Evolutionary conservation across 92 coral and sea anemone genomes (phyloP), one percentile per base, ranked within the genome.

Genomic region (Heliopora coerulea): DNA sequence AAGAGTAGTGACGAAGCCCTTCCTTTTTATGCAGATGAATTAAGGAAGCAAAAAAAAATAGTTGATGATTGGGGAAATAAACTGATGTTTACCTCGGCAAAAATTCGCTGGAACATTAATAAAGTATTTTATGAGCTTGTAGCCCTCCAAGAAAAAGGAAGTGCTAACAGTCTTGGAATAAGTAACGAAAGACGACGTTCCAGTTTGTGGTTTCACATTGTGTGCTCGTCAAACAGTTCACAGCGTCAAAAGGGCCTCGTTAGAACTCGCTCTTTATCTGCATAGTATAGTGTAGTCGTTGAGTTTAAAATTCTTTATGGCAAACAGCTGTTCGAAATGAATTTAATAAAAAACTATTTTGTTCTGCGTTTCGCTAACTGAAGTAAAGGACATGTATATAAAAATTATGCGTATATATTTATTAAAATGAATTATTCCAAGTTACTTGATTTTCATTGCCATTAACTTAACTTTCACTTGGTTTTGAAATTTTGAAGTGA

Each of bases 31-130:
- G 30, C 46, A 6, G 77, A 70, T 18, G 44, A 54, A 21, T 54
- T 70, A 13, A 56, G 34, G 21, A 44, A 20, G 11, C 77, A 70
- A 49, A 50, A 70, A 41, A 19, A 70, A 33, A 50, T 56, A 4
- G 77, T 70, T 0, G 77, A 70, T 6, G 77, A 70, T 2, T 70
- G 77, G 77, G 49, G 25, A 3, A 52, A 50, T 21, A 70, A 70
- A 50, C 25, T 70, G 19, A 70, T 70, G 77, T 70, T 70, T 54
- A 70, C 77, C 3, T 70, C 77, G 30, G 77, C 62, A 24, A 70
- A 70, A 23, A 49, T 54, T 1, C 63, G 77, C 17, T 70, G 77
- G 77, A 70, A 70, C 21, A 49, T 70, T 54, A 70, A 70, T 33
- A 70, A 54, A 54, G 63, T 70, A 15, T 70, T 70, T 26, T 70